Evolutionary conservation across 2,888 invertebrate species (phyloP).

Genomic region (Temnothorax ravouxi): DNA sequence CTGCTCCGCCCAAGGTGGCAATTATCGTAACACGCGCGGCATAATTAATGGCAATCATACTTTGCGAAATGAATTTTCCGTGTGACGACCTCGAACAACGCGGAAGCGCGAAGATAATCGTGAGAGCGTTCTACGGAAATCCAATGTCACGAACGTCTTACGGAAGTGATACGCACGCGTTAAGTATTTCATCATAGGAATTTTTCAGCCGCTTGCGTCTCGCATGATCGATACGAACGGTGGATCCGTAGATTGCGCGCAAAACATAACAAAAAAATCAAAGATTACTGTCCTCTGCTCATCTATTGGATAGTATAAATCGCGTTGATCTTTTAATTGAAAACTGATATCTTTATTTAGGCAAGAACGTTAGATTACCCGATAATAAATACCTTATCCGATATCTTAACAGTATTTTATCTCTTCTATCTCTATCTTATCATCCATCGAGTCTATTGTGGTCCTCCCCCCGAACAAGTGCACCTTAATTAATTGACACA

Average conservation of each 20-base stretch:
- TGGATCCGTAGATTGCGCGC: not conserved
- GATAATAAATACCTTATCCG: constrained; percentile 13
- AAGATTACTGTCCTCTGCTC: not conserved
- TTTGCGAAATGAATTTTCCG: constrained; percentile 5
- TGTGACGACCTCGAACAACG: constrained; percentile 22
- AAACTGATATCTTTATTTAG: not conserved
- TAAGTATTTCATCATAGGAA: not conserved
- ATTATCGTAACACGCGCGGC: not conserved
- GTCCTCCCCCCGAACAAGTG: not conserved
- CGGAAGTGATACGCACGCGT: not conserved
- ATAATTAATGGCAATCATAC: constrained; percentile 3
- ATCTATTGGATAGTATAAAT: not conserved
- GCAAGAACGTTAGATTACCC: not conserved
- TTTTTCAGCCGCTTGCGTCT: not conserved
- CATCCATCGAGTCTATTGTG: not conserved
- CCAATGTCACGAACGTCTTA: not conserved
- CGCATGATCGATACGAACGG: not conserved
- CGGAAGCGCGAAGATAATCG: constrained; percentile 39
- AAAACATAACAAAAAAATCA: not conserved
- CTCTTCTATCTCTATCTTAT: constrained; percentile 1
- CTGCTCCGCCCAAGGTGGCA: not conserved
- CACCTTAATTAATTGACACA: not conserved
- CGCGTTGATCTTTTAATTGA: not conserved
- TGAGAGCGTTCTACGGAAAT: constrained; percentile 26
- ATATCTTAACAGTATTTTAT: not conserved